Evolutionary conservation across 2,888 invertebrate species (phyloP).

Genomic region (Biston betularia): DNA sequence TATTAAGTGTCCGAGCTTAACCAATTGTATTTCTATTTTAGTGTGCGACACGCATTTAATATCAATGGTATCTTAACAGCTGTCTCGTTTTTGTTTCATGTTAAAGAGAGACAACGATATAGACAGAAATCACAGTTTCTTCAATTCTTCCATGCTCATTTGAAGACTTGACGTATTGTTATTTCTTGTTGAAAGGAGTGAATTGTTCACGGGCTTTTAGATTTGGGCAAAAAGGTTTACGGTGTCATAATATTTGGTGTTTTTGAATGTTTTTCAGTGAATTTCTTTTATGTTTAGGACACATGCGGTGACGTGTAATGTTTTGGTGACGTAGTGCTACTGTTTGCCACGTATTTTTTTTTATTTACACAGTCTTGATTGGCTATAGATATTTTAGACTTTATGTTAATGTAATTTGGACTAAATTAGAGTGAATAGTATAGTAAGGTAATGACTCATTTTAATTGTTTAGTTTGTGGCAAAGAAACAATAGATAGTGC

Average conservation of each 20-base stretch:
- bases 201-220: slow-evolving; percentile 3
- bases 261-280: slow-evolving; percentile 10
- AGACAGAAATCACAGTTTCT: neutral
- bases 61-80: neutral
- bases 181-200: slow-evolving; percentile 20
- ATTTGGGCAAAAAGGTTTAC: slow-evolving; percentile 33
- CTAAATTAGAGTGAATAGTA: neutral
- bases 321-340: slow-evolving; percentile 3
- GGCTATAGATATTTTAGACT: neutral
- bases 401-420: neutral
- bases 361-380: neutral
- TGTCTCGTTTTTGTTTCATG: neutral
- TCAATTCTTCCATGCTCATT: neutral
- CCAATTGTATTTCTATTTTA: slow-evolving; percentile 21
- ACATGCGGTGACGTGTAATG: slow-evolving; percentile 12
- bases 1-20: slow-evolving; percentile 3
- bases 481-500: too few relatives aligned
- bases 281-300: slow-evolving; percentile 9
- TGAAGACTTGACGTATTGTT: neutral
- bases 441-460: neutral
- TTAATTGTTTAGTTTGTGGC: neutral
- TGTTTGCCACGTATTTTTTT: slow-evolving; percentile 4
- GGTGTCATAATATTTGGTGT: slow-evolving; percentile 33
- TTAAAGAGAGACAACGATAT: neutral
- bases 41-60: neutral